Evolutionary conservation across 1,140 invertebrate genomes (phyloP).

Genomic region (Homarus americanus): DNA sequence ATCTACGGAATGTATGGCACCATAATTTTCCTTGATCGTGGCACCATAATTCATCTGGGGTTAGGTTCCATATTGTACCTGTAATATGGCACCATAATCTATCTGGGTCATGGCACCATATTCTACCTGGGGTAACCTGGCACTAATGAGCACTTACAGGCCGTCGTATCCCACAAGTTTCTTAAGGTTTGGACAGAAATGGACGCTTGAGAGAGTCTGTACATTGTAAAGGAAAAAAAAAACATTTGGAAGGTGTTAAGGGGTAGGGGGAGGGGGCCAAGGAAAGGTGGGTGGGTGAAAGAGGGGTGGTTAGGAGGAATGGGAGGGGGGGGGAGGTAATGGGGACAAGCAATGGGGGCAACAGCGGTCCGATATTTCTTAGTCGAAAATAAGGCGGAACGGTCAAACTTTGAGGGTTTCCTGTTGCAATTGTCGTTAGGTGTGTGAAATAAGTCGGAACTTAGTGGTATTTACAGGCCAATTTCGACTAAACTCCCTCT

Average conservation of each 20-base stretch:
- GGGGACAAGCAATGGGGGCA: neutral
- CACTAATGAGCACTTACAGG: neutral
- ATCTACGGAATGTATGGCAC: neutral
- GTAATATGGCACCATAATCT: constrained; percentile 23
- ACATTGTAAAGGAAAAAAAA: constrained; percentile 14
- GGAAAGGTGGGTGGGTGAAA: neutral
- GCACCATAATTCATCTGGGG: neutral
- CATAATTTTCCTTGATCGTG: neutral
- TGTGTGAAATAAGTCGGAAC: constrained; percentile 58
- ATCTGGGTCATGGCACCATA: constrained; percentile 17
- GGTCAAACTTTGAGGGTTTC: constrained; percentile 53
- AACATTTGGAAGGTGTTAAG: neutral
- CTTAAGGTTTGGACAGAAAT: constrained; percentile 24
- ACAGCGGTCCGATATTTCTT: constrained; percentile 36
- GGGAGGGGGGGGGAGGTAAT: neutral
- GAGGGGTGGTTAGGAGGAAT: neutral
- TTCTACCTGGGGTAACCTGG: neutral
- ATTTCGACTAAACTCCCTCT: constrained; percentile 46
- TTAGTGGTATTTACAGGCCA: constrained; percentile 59
- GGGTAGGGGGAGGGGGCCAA: neutral
- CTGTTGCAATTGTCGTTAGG: constrained; percentile 64
- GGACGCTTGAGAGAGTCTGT: constrained; percentile 11
- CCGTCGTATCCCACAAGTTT: constrained; percentile 10
- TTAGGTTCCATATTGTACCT: neutral
- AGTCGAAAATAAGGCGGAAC: constrained; percentile 57